phyloP scores from a whole-genome alignment of 2,888 invertebrate genomes.

The Scaeva pyrastri region DNA sequence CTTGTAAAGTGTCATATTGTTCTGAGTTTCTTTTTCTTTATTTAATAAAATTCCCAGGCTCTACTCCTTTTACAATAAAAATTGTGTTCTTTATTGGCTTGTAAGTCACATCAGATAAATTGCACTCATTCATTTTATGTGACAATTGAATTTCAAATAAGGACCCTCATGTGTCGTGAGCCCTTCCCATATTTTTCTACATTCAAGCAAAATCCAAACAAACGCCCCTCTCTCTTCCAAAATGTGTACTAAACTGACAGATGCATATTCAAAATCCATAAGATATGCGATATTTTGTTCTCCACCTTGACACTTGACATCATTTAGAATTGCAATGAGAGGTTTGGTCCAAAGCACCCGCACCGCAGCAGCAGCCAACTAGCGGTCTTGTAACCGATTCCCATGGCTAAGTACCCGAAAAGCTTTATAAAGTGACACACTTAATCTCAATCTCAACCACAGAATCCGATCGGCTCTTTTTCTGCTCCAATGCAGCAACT shows the following conservation, averaged over 20 bases:
- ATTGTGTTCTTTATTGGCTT: no score
- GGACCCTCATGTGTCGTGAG: background rate
- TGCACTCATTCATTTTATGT: background rate
- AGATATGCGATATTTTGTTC: slow-evolving; percentile 33
- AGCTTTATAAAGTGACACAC: slow-evolving; percentile 32
- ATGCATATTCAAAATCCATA: slow-evolving; percentile 20
- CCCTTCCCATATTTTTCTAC: slow-evolving; percentile 13
- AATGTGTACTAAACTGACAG: background rate
- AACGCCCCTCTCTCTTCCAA: slow-evolving; percentile 7
- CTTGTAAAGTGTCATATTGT: no score
- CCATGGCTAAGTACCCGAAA: slow-evolving; percentile 44
- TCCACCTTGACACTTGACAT: slow-evolving; percentile 71
- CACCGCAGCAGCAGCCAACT: background rate
- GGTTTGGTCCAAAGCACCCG: slow-evolving; percentile 32
- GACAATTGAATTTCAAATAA: background rate
- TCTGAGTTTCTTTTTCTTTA: no score
- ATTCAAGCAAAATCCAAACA: background rate
- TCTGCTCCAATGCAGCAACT: slow-evolving; percentile 42
- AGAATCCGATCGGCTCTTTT: slow-evolving; percentile 57
- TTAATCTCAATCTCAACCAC: slow-evolving; percentile 32
- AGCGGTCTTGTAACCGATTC: slow-evolving; percentile 26
- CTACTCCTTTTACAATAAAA: no score
- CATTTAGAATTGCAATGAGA: slow-evolving; percentile 58
- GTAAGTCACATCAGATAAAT: background rate
- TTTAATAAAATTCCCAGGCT: no score